Evolutionary conservation across 2,888 invertebrate genomes (phyloP).

Genomic region (Pyrocoelia pectoralis): DNA sequence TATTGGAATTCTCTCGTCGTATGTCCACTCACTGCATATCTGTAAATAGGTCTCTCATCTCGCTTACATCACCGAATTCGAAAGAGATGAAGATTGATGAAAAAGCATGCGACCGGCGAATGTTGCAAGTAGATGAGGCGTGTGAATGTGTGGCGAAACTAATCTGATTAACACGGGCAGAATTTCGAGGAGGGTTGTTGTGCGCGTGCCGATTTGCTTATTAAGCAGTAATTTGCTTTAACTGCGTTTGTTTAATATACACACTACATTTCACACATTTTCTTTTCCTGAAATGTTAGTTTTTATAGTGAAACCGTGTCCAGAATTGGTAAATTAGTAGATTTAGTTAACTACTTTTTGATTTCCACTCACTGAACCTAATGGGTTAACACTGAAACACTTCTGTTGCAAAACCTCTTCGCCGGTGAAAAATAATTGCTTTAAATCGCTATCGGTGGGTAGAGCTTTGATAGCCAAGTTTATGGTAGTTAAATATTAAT

Average conservation of each 20-base stretch:
- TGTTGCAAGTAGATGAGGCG: slow-evolving; percentile 52
- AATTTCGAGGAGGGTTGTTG: slow-evolving; percentile 46
- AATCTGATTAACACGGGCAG: slow-evolving; percentile 56
- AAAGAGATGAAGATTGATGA: slow-evolving; percentile 36
- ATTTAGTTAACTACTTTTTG: too few species aligned
- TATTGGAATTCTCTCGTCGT: slow-evolving; percentile 36
- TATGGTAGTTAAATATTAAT: too few species aligned
- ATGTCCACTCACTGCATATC: slow-evolving; percentile 29
- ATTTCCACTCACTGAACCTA: too few species aligned
- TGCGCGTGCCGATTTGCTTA: slow-evolving; percentile 53
- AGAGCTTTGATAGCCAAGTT: too few species aligned
- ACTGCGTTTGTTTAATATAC: slow-evolving; percentile 33
- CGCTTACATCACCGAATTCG: slow-evolving; percentile 25
- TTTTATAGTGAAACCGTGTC: too few species aligned
- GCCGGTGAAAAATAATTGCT: too few species aligned
- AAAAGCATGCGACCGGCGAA: slow-evolving; percentile 21
- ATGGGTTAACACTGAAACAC: too few species aligned
- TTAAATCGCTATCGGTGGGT: too few species aligned
- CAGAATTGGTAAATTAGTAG: too few species aligned
- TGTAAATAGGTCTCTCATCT: slow-evolving; percentile 29
- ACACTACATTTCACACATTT: neutral
- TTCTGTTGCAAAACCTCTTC: too few species aligned
- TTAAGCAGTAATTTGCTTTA: slow-evolving; percentile 53
- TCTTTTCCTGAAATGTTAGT: neutral
- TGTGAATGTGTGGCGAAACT: slow-evolving; percentile 57